Evolutionary conservation across 2,888 invertebrate species (phyloP), one percentile per base, ranked within the genome.

Genomic region (Hoplodrina blanda): DNA sequence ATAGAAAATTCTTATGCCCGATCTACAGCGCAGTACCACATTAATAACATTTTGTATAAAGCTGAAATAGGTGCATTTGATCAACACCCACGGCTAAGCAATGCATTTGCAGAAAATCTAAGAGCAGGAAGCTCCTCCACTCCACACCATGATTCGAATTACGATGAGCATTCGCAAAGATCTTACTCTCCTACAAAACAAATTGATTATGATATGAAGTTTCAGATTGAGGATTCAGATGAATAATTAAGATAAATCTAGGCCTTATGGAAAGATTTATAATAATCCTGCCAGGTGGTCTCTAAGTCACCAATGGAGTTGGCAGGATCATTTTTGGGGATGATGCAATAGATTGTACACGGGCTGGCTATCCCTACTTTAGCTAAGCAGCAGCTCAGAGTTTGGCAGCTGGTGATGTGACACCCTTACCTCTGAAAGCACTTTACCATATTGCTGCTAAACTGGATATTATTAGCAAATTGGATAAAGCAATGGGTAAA

Each of bases 21-120:
- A 4, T 75, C 72, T 15, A 75, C 74, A 10, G 74, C 62, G 1
- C 74, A 75, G 17, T 70, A 59, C 11, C 74, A 74, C 4, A 74
- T 74, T 11, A 74, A 74, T 5, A 77, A 62, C 2, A 78, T 75
- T 41, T 46, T 75, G 17, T 75, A 75, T 20, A 75, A 78, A 53
- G 78, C 74, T 33, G 74, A 75, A 55, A 75, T 75, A 41, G 74
- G 74, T 2, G 50, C 13, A 0, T 75, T 55, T 52, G 62, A 75
- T n/a, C 59, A 69, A 60, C 44, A 25, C 4, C n/a, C 33, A n/a
- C 50, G 19, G 5, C 17, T 25, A n/a, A 20, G 11, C 30, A 19
- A 60, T 1, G 19, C 37, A 8, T 46, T 10, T 44, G 19, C 8
- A 41, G 62, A 67, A 41, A 49, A 50, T 76, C 59, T 59, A 7